Evolutionary conservation across 2,888 invertebrate genomes (phyloP), one percentile per base, ranked within the genome.

Genomic region (Ichneumon xanthorius): DNA sequence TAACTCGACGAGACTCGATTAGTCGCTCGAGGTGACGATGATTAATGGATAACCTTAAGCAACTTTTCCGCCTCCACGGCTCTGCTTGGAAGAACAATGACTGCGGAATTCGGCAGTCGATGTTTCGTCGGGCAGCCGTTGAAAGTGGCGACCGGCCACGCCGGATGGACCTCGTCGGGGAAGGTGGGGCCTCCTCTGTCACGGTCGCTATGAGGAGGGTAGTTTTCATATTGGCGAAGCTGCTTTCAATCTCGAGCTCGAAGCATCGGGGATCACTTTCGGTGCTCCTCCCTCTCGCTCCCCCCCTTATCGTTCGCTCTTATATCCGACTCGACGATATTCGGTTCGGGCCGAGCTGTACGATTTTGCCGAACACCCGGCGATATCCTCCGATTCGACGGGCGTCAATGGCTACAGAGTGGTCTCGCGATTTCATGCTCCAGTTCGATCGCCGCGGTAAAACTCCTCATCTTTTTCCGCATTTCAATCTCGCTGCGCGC

Each of bases 371-470:
- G 77, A 65, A 67, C 77, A 45, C 88, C 87, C 88, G 85, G 87
- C 75, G 65, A 84, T 63, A 87, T 87, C 86, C 84, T 84, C 85
- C 80, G 84, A 70, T 87, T 82, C 81, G 75, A 40, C 82, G 82
- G 84, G 87, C 87, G 87, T 80, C 83, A 76, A 84, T 75, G 80
- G 82, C 83, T 86, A 84, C 85, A 87, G 86, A 90, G 88, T 88
- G 90, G 90, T 90, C 91, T 90, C 88, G 90, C 90, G 90, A 92
- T 92, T 91, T 92, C 90, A 90, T 89, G 91, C 92, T 89, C 92
- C 90, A 89, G 92, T 92, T 90, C 89, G 84, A 84, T 85, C 87
- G 88, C 89, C 89, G 89, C 89, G 88, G 63, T 30, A 30, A 63
- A 63, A 33, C 63, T 87, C 88, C 85, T 89, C 89, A 89, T 89